Percentiles rank a stretch among this genome's conserved stretches.
These are phyloP conservation scores for Ramazzottius varieornatus DNA, from an alignment of 2,888 invertebrate species.

Conservation along the genomic window DNA sequence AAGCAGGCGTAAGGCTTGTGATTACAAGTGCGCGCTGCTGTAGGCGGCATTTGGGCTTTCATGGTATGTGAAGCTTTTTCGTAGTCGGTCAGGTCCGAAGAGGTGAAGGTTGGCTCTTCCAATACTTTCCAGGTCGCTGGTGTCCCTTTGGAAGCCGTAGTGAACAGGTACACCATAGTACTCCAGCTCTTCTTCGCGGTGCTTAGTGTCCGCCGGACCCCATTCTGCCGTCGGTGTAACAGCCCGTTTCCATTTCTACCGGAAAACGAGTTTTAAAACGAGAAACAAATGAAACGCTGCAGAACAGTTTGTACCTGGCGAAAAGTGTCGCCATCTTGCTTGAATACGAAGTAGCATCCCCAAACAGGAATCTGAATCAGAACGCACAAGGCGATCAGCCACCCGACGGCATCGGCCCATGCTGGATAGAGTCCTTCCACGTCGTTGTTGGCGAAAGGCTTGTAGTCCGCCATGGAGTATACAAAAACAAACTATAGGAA, in stretches of 20 bases:
- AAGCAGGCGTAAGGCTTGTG: no score
- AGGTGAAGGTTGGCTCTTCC: no score
- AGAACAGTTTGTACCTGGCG: neutral
- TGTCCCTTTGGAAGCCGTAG: neutral
- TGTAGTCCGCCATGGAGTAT: constrained; percentile 1
- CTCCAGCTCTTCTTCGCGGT: neutral
- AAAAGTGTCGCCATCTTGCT: neutral
- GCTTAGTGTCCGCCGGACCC: constrained; percentile 32
- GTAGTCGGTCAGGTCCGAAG: no score
- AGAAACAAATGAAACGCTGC: no score
- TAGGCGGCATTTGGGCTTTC: no score
- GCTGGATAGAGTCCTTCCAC: neutral
- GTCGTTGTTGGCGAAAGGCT: neutral
- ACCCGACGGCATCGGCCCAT: constrained; percentile 5
- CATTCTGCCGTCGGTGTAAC: constrained; percentile 27
- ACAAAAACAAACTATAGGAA: constrained; percentile 2
- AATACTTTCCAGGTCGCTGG: no score
- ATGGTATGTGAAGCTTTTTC: no score
- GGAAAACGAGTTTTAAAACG: no score
- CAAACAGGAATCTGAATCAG: no score
- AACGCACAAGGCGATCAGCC: no score
- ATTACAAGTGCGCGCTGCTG: no score
- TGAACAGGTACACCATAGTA: neutral
- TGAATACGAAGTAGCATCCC: neutral
- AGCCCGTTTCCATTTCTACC: constrained; percentile 17